phyloP scores from a whole-genome alignment of 2,797 vertebrate species.

The Diceros bicornis region DNA sequence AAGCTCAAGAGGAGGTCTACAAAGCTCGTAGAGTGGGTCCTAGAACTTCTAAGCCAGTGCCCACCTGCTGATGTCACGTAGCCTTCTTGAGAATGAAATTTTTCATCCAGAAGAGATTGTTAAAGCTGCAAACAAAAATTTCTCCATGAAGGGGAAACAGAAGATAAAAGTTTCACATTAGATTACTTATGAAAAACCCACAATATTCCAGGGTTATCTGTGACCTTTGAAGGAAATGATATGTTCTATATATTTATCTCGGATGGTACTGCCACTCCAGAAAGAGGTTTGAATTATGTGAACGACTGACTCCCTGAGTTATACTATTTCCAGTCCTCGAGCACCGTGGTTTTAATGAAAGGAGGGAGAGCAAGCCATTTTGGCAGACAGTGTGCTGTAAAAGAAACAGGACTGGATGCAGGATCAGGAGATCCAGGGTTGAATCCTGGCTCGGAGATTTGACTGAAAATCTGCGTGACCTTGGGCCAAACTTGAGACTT shows the following conservation, averaged over 20 bases:
- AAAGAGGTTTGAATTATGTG: neutral
- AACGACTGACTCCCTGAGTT: neutral
- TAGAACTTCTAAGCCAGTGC: neutral
- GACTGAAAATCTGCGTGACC: neutral
- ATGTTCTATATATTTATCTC: neutral
- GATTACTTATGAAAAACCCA: neutral
- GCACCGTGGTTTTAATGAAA: neutral
- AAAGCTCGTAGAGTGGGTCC: neutral
- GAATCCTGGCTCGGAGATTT: neutral
- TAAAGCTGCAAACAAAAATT: neutral
- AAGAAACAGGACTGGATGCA: neutral
- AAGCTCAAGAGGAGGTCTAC: neutral
- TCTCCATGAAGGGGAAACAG: neutral
- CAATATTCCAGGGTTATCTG: neutral
- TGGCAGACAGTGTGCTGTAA: neutral
- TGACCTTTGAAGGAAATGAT: neutral
- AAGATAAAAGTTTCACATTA: neutral
- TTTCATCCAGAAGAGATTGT: neutral
- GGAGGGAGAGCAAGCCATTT: no score
- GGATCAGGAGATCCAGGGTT: rapidly evolving
- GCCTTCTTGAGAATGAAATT: neutral
- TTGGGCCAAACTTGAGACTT: neutral
- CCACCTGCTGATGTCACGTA: rapidly evolving
- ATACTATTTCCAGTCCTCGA: neutral
- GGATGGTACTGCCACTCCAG: neutral